phyloP scores from a whole-genome alignment of 1,140 invertebrate species.

The Cherax destructor region DNA sequence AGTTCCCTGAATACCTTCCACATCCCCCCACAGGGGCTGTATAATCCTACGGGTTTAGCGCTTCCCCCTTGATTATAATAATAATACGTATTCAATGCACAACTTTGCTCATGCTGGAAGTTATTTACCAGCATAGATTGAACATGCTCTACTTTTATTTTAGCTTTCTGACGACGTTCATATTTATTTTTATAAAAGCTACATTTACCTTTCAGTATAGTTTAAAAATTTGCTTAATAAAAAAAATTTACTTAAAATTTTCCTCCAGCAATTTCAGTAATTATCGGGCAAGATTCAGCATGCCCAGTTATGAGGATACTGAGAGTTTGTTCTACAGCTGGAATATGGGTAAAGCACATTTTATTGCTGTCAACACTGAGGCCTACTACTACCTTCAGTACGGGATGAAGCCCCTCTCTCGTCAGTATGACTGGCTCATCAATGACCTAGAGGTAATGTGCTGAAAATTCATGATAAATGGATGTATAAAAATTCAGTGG shows the following conservation, averaged over 20 bases:
- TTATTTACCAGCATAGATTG: too few species aligned
- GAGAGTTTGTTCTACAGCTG: conserved; percentile 91
- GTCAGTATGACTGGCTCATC: conserved; percentile 93
- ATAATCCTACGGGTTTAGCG: too few species aligned
- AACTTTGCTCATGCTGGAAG: too few species aligned
- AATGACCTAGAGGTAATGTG: conserved; percentile 84
- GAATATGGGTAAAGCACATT: conserved; percentile 93
- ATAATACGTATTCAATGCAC: too few species aligned
- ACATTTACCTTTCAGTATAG: too few species aligned
- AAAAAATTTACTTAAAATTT: not conserved
- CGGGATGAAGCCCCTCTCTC: conserved; percentile 87
- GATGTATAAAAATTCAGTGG: not conserved
- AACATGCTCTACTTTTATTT: too few species aligned
- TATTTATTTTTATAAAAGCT: too few species aligned
- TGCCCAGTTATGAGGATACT: conserved; percentile 59
- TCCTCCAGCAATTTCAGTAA: conserved; percentile 89
- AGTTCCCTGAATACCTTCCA: too few species aligned
- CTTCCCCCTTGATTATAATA: too few species aligned
- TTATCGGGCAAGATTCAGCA: conserved; percentile 81
- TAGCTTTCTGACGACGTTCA: too few species aligned
- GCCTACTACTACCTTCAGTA: conserved; percentile 95
- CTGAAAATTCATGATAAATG: not conserved
- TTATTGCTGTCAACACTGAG: conserved; percentile 92
- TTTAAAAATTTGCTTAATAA: not conserved
- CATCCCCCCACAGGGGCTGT: too few species aligned